Conservation (phyloP, 35 echinoderm and acorn worm genomes). For the Chiridota heheva region DNA sequence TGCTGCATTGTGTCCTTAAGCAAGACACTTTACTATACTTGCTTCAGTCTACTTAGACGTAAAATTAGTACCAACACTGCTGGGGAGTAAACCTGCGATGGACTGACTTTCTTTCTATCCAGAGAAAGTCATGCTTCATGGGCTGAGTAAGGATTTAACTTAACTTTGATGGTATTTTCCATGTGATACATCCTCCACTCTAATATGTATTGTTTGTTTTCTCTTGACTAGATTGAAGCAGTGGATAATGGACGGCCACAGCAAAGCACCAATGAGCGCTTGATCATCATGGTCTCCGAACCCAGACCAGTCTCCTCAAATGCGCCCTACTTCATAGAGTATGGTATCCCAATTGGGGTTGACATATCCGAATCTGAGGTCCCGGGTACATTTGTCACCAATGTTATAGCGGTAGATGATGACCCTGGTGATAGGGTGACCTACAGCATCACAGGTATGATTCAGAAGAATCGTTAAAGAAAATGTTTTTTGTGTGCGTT, state of each 20-base stretch:
- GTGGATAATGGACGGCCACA: slow-evolving; percentile 78
- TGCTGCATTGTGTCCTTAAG: too few species aligned
- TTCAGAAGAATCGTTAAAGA: too few species aligned
- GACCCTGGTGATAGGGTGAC: slow-evolving; percentile 56
- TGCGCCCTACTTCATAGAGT: slow-evolving; percentile 41
- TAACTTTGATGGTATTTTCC: not conserved
- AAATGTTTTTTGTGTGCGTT: too few species aligned
- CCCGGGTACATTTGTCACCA: slow-evolving; percentile 59
- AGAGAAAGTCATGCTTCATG: too few species aligned
- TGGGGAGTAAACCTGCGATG: too few species aligned
- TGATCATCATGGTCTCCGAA: slow-evolving; percentile 59
- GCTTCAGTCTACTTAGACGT: too few species aligned
- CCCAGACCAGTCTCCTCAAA: slow-evolving; percentile 24
- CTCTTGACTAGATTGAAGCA: slow-evolving; percentile 69
- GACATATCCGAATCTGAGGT: slow-evolving; percentile 34
- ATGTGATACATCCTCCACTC: not conserved
- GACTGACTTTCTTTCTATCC: too few species aligned
- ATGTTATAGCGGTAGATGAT: slow-evolving; percentile 46
- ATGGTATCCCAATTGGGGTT: not conserved
- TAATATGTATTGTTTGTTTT: too few species aligned
- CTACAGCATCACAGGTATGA: slow-evolving; percentile 74
- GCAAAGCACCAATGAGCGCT: slow-evolving; percentile 27
- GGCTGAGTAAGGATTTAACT: too few species aligned
- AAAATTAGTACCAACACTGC: too few species aligned
- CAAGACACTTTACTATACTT: too few species aligned